phyloP scores from a whole-genome alignment of 64 coral and sea anemone species.

The Hydrozoanthus tunicans region DNA sequence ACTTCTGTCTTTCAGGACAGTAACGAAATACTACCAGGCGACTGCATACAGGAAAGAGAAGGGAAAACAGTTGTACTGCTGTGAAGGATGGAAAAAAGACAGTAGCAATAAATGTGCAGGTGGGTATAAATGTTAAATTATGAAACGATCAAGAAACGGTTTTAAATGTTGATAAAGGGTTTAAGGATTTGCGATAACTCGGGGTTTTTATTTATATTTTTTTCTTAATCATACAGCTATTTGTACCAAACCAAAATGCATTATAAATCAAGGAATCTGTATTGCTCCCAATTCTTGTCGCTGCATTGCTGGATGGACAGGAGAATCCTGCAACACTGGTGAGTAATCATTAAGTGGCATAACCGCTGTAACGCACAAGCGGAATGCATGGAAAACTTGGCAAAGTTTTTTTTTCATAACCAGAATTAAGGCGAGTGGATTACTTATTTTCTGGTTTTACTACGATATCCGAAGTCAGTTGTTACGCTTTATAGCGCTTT shows the following conservation, averaged over 20 bases:
- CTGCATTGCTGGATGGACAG: conserved; percentile 47
- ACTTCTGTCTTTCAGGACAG: conserved; percentile 14
- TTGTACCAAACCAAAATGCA: conserved; percentile 7
- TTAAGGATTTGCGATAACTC: too few species aligned
- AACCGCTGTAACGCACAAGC: background rate
- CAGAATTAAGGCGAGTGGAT: too few species aligned
- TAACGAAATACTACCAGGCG: background rate
- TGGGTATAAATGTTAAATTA: background rate
- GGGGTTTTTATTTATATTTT: background rate
- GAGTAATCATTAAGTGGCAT: background rate
- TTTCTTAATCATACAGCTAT: background rate
- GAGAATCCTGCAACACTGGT: conserved; percentile 31
- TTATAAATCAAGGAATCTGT: conserved; percentile 39
- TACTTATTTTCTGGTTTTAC: too few species aligned
- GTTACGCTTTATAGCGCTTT: too few species aligned
- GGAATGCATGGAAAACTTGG: too few species aligned
- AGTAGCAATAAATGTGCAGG: conserved; percentile 14
- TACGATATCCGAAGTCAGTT: too few species aligned
- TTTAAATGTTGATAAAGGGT: background rate
- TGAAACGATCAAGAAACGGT: background rate
- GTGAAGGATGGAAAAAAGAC: conserved; percentile 27
- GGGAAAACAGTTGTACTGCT: conserved; percentile 40
- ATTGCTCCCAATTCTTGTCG: conserved; percentile 39
- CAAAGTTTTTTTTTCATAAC: too few species aligned
- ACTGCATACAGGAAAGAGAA: conserved; percentile 36